These are phyloP conservation scores for Macrostomum lignano DNA, from an alignment of 1,140 invertebrate species.

Conservation along the genomic window DNA sequence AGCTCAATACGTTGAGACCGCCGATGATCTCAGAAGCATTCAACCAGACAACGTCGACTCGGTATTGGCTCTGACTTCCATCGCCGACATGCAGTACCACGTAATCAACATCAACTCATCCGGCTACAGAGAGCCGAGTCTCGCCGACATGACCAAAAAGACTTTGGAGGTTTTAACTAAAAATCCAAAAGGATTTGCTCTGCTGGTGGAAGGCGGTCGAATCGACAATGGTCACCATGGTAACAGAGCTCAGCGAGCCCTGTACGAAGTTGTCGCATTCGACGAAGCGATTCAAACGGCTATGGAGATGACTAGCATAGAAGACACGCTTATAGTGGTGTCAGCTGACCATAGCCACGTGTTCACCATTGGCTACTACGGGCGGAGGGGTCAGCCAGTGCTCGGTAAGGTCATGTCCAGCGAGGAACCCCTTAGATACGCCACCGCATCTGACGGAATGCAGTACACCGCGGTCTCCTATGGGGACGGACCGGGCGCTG, in stretches of 20 bases:
- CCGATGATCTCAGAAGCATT: too few relatives aligned
- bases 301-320: background rate
- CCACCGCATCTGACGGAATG: too few relatives aligned
- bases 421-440: too few relatives aligned
- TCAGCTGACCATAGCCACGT: constrained; percentile 45
- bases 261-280: constrained; percentile 44
- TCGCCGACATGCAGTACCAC: too few relatives aligned
- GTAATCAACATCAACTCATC: too few relatives aligned
- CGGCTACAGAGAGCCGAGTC: constrained; percentile 29
- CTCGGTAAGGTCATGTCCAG: too few relatives aligned
- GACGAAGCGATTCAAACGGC: constrained; percentile 29
- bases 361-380: constrained; percentile 9
- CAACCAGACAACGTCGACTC: too few relatives aligned
- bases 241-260: constrained; percentile 41
- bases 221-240: constrained; percentile 57
- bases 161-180: constrained; percentile 46
- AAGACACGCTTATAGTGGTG: constrained; percentile 48
- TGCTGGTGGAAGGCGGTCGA: constrained; percentile 47
- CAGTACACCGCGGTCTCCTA: too few relatives aligned
- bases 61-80: too few relatives aligned
- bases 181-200: constrained; percentile 47
- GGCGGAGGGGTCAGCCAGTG: too few relatives aligned
- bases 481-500: too few relatives aligned
- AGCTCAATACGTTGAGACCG: too few relatives aligned
- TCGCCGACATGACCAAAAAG: constrained; percentile 52